Evolutionary conservation across 35 echinoderm and acorn worm genomes (phyloP), one percentile per base, ranked within the genome.

Genomic region (Apostichopus californicus): DNA sequence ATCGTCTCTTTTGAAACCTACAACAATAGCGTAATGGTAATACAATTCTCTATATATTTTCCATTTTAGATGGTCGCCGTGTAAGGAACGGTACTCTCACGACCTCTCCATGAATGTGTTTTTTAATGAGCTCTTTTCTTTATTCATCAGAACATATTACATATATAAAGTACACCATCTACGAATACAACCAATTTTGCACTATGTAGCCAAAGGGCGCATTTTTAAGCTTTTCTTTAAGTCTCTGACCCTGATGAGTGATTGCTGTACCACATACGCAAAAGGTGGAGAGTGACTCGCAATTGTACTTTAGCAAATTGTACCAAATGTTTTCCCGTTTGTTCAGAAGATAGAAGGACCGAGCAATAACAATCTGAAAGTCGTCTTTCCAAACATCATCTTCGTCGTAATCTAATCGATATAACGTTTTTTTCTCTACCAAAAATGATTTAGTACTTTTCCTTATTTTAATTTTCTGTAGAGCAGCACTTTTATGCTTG

Each of bases 251-350:
- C n/a, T 73, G 71, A n/a, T 73, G n/a, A 3, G 71, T 73, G 1
- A 73, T 73, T 3, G 71, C 71, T 73, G 71, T 73, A n/a, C 71
- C 71, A 73, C 71, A 73, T 5, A 73, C 71, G n/a, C 71, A 73
- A 73, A 24, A 73, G 13, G 20, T 73, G 6, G 71, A 73, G 6
- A 73, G 71, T 18, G 71, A 73, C 17, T 73, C 71, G 20, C 71
- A 73, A 73, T 73, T 73, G 71, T 73, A 73, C n/a, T 73, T n/a
- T 5, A 73, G 71, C 20, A n/a, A 5, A n/a, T 73, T 73, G 5
- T 73, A 73, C 71, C 1, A 73, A 22, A 73, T 73, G n/a, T 3
- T 73, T 22, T 73, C 15, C n/a, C 71, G 14, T 73, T 73, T 73
- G 17, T 73, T 14, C 5, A 73, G 20, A 7, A 73, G 17, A 73